Evolutionary conservation across 2,797 vertebrate species (phyloP).

Genomic region (Tragelaphus oryx): DNA sequence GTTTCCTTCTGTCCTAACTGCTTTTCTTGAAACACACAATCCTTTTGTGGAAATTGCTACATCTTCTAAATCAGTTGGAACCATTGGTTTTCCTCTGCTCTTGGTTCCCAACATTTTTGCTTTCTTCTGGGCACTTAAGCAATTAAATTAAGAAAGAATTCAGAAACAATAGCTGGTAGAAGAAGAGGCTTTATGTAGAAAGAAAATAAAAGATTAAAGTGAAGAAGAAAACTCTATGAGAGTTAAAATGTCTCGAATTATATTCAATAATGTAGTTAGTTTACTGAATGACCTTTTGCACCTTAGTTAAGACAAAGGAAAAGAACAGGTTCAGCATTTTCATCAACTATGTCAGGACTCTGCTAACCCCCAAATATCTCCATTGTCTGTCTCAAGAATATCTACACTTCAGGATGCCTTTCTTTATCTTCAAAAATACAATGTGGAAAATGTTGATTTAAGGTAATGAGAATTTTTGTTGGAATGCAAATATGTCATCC

Average conservation of each 20-base stretch:
- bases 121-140: neutral
- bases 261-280: neutral
- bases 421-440: neutral
- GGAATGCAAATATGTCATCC: neutral
- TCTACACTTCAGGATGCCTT: neutral
- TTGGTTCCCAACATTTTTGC: neutral
- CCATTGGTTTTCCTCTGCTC: neutral
- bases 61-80: neutral
- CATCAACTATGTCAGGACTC: neutral
- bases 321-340: neutral
- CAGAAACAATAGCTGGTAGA: neutral
- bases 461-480: neutral
- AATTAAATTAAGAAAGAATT: constrained; percentile 7
- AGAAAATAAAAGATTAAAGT: neutral
- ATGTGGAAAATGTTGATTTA: neutral
- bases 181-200: neutral
- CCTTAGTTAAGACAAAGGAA: neutral
- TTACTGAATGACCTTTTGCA: neutral
- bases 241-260: neutral
- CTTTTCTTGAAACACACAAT: neutral
- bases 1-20: neutral
- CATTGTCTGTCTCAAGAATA: neutral
- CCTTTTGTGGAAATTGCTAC: neutral
- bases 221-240: neutral
- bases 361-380: neutral